Base-by-base conservation (phyloP, 1,140 invertebrate genomes). In the Cydia amplana region DNA sequence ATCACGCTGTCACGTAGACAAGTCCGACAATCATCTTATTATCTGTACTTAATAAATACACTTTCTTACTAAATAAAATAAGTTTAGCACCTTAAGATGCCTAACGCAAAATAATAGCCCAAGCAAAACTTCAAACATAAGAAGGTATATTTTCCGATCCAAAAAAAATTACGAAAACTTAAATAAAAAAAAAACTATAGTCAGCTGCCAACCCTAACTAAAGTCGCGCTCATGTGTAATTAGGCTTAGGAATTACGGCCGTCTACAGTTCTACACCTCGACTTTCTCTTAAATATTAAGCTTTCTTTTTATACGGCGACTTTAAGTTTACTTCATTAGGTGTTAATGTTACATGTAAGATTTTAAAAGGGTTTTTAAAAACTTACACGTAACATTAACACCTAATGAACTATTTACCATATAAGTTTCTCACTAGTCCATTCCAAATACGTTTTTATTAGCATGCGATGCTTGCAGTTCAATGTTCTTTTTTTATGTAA, bases 241-340 rank as follows among this genome's bases (percentile, higher is more conserved):
- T 60, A 60, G 55, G 55, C 55, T 60, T 60, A 60, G 55, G 55
- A 60, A 23, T 60, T 60, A 60, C 55, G 9, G 55, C 55, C 20
- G 55, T 60, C 20, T 23, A n/a, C 18, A n/a, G n/a, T n/a, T n/a
- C n/a, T n/a, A 23, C 18, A 23, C 7, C 55, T 60, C 18, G 23
- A 60, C 18, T 23, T 60, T 55, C 49, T 55, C 18, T 55, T 10
- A 23, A 60, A 23, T 20, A 23, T 2, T 60, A 10, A 20, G 20
- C 20, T 23, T 60, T 10, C 20, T 20, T n/a, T 23, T 20, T 12
- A 23, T 55, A 55, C 7, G n/a, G 16, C 18, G 20, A 60, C 7
- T 1, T 23, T 23, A 60, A 60, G 55, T n/a, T 23, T 60, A 60
- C 55, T 60, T 60, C n/a, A 60, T 60, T 60, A 60, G 20, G 20